phyloP scores from a whole-genome alignment of 1,140 invertebrate genomes.

The Temnothorax curvispinosus region DNA sequence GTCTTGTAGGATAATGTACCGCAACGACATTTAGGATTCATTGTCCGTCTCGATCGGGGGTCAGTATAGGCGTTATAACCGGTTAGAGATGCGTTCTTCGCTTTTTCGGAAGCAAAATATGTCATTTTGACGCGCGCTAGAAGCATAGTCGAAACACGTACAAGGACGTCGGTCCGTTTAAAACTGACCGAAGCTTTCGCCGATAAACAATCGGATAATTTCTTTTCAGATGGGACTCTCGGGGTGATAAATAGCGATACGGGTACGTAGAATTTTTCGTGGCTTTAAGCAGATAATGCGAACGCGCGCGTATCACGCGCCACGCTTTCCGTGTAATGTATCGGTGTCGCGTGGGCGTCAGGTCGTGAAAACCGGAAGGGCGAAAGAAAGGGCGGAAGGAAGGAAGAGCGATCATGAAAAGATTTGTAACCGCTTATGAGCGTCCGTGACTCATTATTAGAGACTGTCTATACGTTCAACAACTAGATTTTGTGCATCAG shows the following conservation, averaged over 20 bases:
- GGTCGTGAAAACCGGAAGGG: constrained; percentile 20
- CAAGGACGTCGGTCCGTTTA: too few species aligned
- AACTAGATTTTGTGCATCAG: not conserved
- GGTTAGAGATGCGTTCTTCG: not conserved
- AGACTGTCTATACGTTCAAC: not conserved
- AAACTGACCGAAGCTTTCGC: not conserved
- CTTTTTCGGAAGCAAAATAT: not conserved
- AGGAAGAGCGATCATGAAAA: not conserved
- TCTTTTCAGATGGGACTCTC: constrained; percentile 36
- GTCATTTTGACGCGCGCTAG: too few species aligned
- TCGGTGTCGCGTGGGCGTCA: constrained; percentile 8
- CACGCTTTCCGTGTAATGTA: constrained; percentile 14
- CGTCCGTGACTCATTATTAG: not conserved
- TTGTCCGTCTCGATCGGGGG: constrained; percentile 28
- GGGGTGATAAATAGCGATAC: constrained; percentile 36
- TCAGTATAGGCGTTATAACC: not conserved
- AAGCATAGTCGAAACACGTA: too few species aligned
- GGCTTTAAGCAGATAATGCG: constrained; percentile 48
- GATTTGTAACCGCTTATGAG: not conserved
- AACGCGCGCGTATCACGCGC: not conserved
- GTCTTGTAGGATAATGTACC: constrained; percentile 53
- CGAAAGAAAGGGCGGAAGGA: not conserved
- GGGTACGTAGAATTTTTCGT: constrained; percentile 63
- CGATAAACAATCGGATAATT: constrained; percentile 32
- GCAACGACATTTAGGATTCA: constrained; percentile 29